phyloP scores from a whole-genome alignment of 2,113 vertebrate species.

The Aythya baeri region DNA sequence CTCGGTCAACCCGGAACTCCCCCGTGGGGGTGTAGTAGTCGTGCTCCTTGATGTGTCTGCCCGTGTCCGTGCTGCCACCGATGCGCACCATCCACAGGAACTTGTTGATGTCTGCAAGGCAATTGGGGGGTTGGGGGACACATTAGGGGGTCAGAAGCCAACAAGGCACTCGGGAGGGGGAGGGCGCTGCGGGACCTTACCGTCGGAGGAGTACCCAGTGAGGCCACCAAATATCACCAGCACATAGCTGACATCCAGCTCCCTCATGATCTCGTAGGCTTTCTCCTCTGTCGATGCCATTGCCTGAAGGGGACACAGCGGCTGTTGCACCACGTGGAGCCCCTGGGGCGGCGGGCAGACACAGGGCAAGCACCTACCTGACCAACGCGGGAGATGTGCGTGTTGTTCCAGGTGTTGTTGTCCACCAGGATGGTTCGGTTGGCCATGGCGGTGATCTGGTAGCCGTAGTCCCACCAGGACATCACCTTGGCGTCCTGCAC shows the following conservation, averaged over 20 bases:
- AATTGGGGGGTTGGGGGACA: background rate
- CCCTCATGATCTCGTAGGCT: constrained; percentile 98
- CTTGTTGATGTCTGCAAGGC: constrained; percentile 91
- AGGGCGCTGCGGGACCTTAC: constrained; percentile 65
- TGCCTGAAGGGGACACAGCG: constrained; percentile 73
- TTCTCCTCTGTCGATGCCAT: constrained; percentile 98
- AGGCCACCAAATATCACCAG: constrained; percentile 97
- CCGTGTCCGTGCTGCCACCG: constrained; percentile 97
- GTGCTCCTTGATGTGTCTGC: constrained; percentile 96
- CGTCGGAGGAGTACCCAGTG: constrained; percentile 96
- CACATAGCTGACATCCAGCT: constrained; percentile 97
- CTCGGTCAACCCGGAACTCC: constrained; percentile 95
- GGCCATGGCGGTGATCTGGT: constrained; percentile 98
- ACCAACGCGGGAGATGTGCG: constrained; percentile 96
- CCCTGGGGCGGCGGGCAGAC: background rate
- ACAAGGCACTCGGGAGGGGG: background rate
- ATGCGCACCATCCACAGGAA: constrained; percentile 99
- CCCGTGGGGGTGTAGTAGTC: constrained; percentile 98
- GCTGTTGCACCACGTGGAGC: fast-evolving
- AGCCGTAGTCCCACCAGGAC: constrained; percentile 99
- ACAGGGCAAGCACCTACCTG: constrained; percentile 79
- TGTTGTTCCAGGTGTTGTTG: constrained; percentile 99
- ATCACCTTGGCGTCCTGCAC: constrained; percentile 96
- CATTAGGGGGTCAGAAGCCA: background rate
- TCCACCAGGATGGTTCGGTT: constrained; percentile 98